Evolutionary conservation across 2,113 vertebrate genomes (phyloP).

Genomic region (Sturnus vulgaris): DNA sequence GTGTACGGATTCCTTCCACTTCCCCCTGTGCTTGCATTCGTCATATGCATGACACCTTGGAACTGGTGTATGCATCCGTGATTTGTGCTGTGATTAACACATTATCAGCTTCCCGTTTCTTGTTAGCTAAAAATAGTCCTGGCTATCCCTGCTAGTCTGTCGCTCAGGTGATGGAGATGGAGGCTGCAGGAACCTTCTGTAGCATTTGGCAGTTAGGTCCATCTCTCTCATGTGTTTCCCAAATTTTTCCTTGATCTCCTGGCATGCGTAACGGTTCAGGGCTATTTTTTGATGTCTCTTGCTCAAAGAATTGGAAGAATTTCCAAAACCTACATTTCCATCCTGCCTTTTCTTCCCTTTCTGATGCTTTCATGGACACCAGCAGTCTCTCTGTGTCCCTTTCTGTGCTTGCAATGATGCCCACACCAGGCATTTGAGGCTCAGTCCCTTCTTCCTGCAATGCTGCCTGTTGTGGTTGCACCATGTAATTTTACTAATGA

Average conservation of each 20-base stretch:
- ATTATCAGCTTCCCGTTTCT: slow-evolving; percentile 62
- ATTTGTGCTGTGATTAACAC: slow-evolving; percentile 66
- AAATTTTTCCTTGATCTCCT: slow-evolving; percentile 19
- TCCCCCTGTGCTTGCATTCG: slow-evolving; percentile 65
- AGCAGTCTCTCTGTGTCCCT: not conserved
- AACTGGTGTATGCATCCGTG: slow-evolving; percentile 36
- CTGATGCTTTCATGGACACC: not conserved
- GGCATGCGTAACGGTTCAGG: not conserved
- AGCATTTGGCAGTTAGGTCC: slow-evolving; percentile 41
- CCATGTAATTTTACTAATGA: not conserved
- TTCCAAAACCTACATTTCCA: not conserved
- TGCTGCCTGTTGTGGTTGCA: not conserved
- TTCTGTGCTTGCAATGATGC: not conserved
- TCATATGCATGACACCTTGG: slow-evolving; percentile 61
- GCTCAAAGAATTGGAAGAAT: not conserved
- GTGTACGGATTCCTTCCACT: slow-evolving; percentile 56
- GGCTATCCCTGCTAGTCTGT: slow-evolving; percentile 62
- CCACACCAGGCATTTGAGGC: not conserved
- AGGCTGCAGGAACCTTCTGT: slow-evolving; percentile 62
- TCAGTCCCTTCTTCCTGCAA: not conserved
- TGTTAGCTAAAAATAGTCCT: slow-evolving; percentile 61
- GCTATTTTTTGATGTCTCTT: not conserved
- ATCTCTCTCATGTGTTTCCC: not conserved
- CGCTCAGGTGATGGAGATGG: slow-evolving; percentile 58
- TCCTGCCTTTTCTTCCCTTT: not conserved